Evolutionary conservation across 2,888 invertebrate species (phyloP).

Genomic region (Coleophora deauratella): DNA sequence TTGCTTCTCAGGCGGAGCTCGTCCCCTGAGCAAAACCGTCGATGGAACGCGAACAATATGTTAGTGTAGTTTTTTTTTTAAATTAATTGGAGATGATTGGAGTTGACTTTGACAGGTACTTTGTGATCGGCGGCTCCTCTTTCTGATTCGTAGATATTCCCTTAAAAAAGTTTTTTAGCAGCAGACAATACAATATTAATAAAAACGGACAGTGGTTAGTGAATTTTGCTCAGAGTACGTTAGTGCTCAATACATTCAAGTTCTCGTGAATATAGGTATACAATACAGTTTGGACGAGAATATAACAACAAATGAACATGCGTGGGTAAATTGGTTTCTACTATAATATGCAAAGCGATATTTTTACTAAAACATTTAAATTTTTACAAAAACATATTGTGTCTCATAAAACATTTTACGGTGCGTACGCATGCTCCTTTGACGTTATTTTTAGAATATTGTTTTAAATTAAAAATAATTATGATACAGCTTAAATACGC

Average conservation of each 20-base stretch:
- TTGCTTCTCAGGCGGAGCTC: conserved; percentile 23
- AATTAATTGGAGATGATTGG: too few relatives aligned
- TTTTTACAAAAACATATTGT: too few relatives aligned
- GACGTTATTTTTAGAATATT: conserved; percentile 43
- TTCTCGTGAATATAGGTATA: conserved; percentile 47
- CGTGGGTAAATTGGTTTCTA: conserved; percentile 35
- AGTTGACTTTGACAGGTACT: too few relatives aligned
- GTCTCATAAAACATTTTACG: conserved; percentile 5
- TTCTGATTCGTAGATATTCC: too few relatives aligned
- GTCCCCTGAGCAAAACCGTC: conserved; percentile 34
- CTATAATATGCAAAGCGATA: too few relatives aligned
- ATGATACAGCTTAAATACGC: background rate
- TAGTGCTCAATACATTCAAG: conserved; percentile 22
- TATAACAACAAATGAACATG: conserved; percentile 63
- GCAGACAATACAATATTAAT: too few relatives aligned
- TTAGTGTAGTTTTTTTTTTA: too few relatives aligned
- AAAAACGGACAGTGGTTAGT: background rate
- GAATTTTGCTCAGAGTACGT: conserved; percentile 41
- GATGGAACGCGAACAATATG: conserved; percentile 1
- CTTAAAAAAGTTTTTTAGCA: too few relatives aligned
- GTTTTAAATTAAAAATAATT: conserved; percentile 16
- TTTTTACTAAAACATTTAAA: too few relatives aligned
- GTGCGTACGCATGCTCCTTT: conserved; percentile 65
- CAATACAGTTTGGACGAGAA: conserved; percentile 46
- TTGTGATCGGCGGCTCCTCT: too few relatives aligned